Evolutionary conservation across 2,888 invertebrate species (phyloP).

Genomic region (Matsumyia berberina): DNA sequence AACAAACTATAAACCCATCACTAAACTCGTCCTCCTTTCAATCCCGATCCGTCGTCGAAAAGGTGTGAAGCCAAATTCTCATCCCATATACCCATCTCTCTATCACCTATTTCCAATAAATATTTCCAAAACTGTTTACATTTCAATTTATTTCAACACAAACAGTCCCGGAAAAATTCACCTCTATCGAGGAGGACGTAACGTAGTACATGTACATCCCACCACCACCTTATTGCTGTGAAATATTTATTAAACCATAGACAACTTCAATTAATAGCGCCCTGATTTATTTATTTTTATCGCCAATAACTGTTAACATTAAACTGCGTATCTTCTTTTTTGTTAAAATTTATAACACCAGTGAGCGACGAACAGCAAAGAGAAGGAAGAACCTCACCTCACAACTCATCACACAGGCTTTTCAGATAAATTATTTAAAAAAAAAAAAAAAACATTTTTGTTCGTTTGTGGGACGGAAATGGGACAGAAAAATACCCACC

Average conservation of each 20-base stretch:
- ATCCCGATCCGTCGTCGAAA: constrained; percentile 36
- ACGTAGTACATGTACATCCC: background rate
- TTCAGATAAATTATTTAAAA: constrained; percentile 59
- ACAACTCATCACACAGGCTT: constrained; percentile 41
- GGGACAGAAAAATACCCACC: constrained; percentile 46
- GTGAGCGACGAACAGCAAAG: constrained; percentile 1
- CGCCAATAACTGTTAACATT: constrained; percentile 73
- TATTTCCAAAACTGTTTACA: constrained; percentile 63
- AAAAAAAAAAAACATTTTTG: constrained; percentile 10
- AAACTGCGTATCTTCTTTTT: constrained; percentile 66
- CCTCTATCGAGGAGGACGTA: background rate
- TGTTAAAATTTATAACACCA: constrained; percentile 55
- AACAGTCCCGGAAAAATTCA: constrained; percentile 23
- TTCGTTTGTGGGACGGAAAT: constrained; percentile 38
- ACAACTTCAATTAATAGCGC: constrained; percentile 73
- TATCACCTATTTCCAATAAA: constrained; percentile 67
- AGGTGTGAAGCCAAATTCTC: constrained; percentile 57
- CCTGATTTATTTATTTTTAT: constrained; percentile 72
- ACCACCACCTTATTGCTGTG: constrained; percentile 8
- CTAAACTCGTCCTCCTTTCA: constrained; percentile 66
- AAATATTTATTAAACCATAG: constrained; percentile 68
- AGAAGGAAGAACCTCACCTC: constrained; percentile 22
- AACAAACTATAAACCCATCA: constrained; percentile 74
- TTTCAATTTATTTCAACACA: constrained; percentile 38
- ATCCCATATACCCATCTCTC: constrained; percentile 34